Evolutionary conservation across 53 echinoderm and acorn worm genomes (phyloP).

Genomic region (Zoroaster sp.): DNA sequence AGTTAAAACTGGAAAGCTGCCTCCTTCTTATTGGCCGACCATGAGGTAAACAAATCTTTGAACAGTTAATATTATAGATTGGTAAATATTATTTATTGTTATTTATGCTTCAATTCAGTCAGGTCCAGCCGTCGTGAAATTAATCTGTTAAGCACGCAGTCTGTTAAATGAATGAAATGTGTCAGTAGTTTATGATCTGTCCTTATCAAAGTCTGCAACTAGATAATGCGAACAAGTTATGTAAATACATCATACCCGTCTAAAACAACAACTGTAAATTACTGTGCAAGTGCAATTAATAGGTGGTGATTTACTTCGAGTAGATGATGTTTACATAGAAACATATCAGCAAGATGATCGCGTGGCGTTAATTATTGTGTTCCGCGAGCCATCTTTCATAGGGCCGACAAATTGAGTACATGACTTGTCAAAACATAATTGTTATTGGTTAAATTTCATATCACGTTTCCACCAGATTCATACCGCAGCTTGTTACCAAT

Average conservation of each 20-base stretch:
- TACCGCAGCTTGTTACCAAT: no score
- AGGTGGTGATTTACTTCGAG: conserved; percentile 39
- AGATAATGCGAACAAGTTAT: background rate
- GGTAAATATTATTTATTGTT: background rate
- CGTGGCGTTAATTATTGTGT: background rate
- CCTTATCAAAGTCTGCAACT: background rate
- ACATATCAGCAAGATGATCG: conserved; percentile 10
- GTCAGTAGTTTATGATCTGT: background rate
- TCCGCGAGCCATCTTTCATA: background rate
- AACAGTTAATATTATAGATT: no score
- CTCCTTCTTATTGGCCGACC: no score
- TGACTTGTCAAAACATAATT: conserved; percentile 26
- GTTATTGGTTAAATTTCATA: conserved; percentile 50
- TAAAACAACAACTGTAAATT: conserved; percentile 5
- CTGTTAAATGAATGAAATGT: background rate
- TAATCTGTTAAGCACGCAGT: background rate
- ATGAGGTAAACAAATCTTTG: background rate
- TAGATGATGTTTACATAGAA: conserved; percentile 40
- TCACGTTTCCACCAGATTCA: no score
- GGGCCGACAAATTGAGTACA: conserved; percentile 26
- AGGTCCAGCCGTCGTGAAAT: background rate
- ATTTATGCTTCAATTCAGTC: background rate
- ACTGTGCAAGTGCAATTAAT: conserved; percentile 3
- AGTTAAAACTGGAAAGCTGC: no score
- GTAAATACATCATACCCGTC: background rate